A percentile compares a stretch with the other conserved stretches of the same genome.
These are phyloP conservation scores for Perithous albicinctus DNA, from an alignment of 2,888 invertebrate genomes.

Conservation along the genomic window DNA sequence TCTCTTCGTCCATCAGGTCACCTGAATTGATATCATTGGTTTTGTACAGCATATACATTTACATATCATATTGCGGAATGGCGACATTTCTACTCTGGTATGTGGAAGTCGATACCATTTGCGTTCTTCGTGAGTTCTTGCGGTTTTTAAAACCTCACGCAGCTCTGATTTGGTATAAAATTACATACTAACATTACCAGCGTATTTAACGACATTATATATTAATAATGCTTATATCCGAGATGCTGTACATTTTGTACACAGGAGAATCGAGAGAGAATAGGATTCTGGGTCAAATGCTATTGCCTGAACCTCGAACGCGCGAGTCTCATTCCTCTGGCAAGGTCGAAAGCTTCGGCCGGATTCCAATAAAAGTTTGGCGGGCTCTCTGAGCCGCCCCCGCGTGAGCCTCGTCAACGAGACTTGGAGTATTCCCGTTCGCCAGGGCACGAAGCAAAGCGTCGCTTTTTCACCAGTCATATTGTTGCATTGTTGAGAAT, in stretches of 20 bases:
- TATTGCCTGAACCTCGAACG: conserved; percentile 70
- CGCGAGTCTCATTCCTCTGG: conserved; percentile 75
- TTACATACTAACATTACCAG: neutral
- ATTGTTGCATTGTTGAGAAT: neutral
- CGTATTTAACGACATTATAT: neutral
- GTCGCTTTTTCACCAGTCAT: neutral
- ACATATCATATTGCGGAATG: conserved; percentile 25
- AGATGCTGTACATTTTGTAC: neutral
- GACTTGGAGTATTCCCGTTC: conserved; percentile 37
- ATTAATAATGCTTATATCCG: neutral
- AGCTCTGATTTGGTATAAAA: neutral
- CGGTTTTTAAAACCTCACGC: conserved; percentile 29
- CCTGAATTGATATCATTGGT: conserved; percentile 86
- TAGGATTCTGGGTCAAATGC: conserved; percentile 74
- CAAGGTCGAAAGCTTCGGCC: conserved; percentile 76
- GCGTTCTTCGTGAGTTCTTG: conserved; percentile 5
- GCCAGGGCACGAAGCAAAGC: conserved; percentile 19
- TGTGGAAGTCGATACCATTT: conserved; percentile 19
- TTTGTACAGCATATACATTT: conserved; percentile 25
- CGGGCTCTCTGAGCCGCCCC: conserved; percentile 66
- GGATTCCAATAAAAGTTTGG: conserved; percentile 78
- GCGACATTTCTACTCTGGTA: conserved; percentile 19
- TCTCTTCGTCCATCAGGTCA: conserved; percentile 98
- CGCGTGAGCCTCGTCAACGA: conserved; percentile 48
- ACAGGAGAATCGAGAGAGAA: conserved; percentile 42